Evolutionary conservation across 2,888 invertebrate genomes (phyloP), one percentile per base, ranked within the genome.

Genomic region (Candidula unifasciata): DNA sequence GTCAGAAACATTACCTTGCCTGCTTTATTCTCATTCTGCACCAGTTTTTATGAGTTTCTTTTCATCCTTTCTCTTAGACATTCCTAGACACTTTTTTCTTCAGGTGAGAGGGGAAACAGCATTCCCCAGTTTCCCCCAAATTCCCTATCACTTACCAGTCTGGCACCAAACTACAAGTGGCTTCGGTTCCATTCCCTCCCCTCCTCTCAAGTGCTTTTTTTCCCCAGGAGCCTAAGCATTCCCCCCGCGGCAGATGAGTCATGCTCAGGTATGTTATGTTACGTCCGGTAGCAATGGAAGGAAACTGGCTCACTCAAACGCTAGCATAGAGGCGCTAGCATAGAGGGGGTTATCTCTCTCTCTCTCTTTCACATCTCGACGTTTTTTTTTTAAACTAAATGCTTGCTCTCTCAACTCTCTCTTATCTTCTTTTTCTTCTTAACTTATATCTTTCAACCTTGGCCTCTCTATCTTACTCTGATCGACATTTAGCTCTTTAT

Each of bases 231-330:
- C 44, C 44, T 13, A 6, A 44, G 13, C 44, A 6, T 44, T 44
- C 44, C 44, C 44, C 44, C 13, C 8, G 13, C 44, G 44, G 44
- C 44, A 44, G 44, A 44, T 44, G 44, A 44, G 44, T 44, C 44
- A 44, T 44, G 30, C 44, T 6, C 60, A 74, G 74, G n/a, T 82
- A 82, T 82, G 82, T n/a, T n/a, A 57, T 73, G 81, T 57, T 81
- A 74, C 30, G 81, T 24, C 2, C 27, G 54, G 37, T 73, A 64
- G 10, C 18, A 71, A 71, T 3, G 37, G 54, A 57, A 57, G 64
- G 10, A 30, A 71, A 71, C 64, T n/a, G 44, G 35, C 60, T 37
- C 74, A 74, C 74, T 82, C 80, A 80, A 71, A 71, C 71, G 24
- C 24, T 18, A 13, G 30, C 18, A 33, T 35, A n/a, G 68, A 13